Percentiles rank a stretch among this genome's conserved stretches.
Evolutionary conservation across 2,113 vertebrate genomes (phyloP).

Genomic region (Triplophysa siluroides): DNA sequence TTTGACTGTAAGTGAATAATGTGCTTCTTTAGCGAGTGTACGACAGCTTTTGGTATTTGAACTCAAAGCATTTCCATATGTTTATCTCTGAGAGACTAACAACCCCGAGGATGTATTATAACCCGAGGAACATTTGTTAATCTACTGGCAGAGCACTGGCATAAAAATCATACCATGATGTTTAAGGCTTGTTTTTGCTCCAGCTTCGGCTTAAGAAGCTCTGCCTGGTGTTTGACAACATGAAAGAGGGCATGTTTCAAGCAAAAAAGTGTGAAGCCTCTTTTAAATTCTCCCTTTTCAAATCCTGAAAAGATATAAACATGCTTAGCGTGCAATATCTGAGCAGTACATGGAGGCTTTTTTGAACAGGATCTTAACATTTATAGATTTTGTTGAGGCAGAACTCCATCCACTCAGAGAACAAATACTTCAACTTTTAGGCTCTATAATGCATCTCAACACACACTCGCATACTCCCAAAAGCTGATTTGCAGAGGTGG

Average conservation of each 20-base stretch:
- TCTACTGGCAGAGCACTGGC: constrained; percentile 30
- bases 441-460: constrained; percentile 5
- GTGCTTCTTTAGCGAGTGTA: constrained; percentile 30
- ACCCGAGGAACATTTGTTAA: constrained; percentile 43
- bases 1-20: constrained; percentile 33
- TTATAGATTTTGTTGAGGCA: constrained; percentile 8
- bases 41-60: constrained; percentile 22
- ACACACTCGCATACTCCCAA: constrained; percentile 5
- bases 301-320: constrained; percentile 51
- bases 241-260: constrained; percentile 31
- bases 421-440: neutral
- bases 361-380: constrained; percentile 43
- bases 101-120: constrained; percentile 44
- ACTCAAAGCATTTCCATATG: constrained; percentile 46
- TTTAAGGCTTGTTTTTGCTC: constrained; percentile 33
- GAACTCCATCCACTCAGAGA: neutral
- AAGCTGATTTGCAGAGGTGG: constrained; percentile 40
- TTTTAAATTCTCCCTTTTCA: constrained; percentile 19
- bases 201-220: constrained; percentile 24
- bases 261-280: constrained; percentile 17
- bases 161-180: constrained; percentile 34
- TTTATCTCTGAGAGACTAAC: constrained; percentile 49
- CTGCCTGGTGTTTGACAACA: constrained; percentile 30
- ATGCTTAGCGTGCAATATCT: constrained; percentile 51
- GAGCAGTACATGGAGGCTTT: constrained; percentile 36